Conservation (phyloP, 2,113 vertebrate genomes). For the Elanus axillaris region DNA sequence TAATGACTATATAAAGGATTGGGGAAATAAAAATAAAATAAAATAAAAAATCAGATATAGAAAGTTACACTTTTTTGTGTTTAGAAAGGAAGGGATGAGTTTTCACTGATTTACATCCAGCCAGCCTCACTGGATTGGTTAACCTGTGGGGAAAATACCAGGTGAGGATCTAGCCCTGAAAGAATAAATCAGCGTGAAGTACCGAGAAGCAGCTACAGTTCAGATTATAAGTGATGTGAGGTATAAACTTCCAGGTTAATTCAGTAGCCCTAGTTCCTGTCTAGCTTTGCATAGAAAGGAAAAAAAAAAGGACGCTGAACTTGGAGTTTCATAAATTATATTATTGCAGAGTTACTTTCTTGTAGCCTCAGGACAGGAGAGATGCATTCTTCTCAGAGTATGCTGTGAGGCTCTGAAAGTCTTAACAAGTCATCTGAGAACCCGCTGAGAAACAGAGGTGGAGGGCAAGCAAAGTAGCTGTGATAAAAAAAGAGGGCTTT, state of each 20-base stretch:
- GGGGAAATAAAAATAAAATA: conserved; percentile 27
- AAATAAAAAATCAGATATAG: not conserved
- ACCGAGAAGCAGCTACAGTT: not conserved
- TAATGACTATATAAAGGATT: conserved; percentile 38
- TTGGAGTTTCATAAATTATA: conserved; percentile 10
- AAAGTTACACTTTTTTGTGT: not conserved
- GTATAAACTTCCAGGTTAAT: conserved; percentile 29
- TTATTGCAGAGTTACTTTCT: conserved; percentile 25
- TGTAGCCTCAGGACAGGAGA: not conserved
- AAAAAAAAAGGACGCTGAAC: conserved; percentile 4
- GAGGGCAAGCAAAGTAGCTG: conserved; percentile 33
- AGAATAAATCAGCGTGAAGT: not conserved
- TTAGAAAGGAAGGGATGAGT: not conserved
- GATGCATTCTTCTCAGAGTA: not conserved
- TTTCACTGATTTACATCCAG: not conserved
- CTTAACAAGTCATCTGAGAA: conserved; percentile 21
- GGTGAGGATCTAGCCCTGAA: not conserved
- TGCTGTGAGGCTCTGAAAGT: conserved; percentile 24
- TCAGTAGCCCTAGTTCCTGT: not conserved
- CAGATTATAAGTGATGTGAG: not conserved
- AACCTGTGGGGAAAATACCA: not conserved
- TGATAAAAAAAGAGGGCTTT: not conserved
- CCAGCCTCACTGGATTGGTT: not conserved
- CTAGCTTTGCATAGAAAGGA: conserved; percentile 6
- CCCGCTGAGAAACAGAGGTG: conserved; percentile 32